phyloP scores from a whole-genome alignment of 2,888 invertebrate species.

The Perdita meconis region DNA sequence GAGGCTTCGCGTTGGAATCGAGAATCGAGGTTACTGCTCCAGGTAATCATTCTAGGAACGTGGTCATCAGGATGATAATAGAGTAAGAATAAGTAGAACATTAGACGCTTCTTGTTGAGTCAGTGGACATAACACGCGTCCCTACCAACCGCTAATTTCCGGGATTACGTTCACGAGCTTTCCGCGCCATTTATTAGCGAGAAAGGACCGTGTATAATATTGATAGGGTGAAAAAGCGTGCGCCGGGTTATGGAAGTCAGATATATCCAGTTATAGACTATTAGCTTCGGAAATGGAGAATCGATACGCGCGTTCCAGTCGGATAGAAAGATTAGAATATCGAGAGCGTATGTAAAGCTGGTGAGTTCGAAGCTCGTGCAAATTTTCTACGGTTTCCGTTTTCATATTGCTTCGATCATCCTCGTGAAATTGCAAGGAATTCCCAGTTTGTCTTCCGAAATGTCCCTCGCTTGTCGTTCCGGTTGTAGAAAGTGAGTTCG shows the following conservation, averaged over 20 bases:
- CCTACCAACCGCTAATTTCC: constrained; percentile 36
- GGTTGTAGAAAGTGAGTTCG: constrained; percentile 2
- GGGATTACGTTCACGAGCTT: constrained; percentile 3
- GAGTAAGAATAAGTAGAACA: too few species aligned
- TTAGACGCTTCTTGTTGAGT: too few species aligned
- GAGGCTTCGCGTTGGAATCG: too few species aligned
- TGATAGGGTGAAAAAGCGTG: constrained; percentile 38
- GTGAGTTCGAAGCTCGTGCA: too few species aligned
- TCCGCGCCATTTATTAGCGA: constrained; percentile 35
- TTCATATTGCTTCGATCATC: not conserved
- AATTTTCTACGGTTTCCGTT: not conserved
- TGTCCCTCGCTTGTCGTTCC: constrained; percentile 14
- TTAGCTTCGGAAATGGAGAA: constrained; percentile 59
- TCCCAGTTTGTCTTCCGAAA: constrained; percentile 3
- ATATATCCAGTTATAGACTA: constrained; percentile 43
- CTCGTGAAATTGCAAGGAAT: not conserved
- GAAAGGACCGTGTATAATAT: constrained; percentile 24
- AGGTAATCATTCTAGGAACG: too few species aligned
- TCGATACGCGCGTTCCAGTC: constrained; percentile 55
- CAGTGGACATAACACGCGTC: not conserved
- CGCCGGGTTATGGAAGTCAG: constrained; percentile 48
- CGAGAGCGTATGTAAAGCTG: constrained; percentile 16
- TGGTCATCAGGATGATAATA: too few species aligned
- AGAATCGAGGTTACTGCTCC: too few species aligned
- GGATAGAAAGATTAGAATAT: constrained; percentile 52